phyloP scores from a whole-genome alignment of 2,113 vertebrate genomes.

The Andinoacara biseriatus region DNA sequence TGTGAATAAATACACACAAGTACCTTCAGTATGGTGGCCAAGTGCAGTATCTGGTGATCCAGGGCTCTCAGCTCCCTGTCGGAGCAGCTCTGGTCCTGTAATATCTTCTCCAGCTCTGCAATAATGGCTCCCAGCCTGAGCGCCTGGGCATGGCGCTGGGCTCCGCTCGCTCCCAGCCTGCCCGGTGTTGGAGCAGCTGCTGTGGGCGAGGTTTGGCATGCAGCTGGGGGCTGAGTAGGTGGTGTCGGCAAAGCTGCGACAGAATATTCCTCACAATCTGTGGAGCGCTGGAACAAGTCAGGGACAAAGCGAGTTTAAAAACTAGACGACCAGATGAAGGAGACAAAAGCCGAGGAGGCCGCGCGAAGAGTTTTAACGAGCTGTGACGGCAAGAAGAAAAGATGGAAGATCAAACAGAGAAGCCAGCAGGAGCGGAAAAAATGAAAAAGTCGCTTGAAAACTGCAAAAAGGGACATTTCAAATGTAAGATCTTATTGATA shows the following conservation, averaged over 20 bases:
- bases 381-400: neutral
- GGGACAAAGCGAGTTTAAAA: neutral
- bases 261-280: neutral
- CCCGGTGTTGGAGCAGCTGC: neutral
- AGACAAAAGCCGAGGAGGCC: neutral
- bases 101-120: conserved; percentile 78
- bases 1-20: neutral
- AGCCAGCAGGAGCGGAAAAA: neutral
- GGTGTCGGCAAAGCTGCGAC: neutral
- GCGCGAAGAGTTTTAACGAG: neutral
- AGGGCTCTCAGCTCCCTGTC: conserved; percentile 78
- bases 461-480: neutral
- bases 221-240: neutral
- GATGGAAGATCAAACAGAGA: neutral
- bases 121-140: conserved; percentile 71
- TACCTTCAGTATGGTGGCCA: conserved; percentile 88
- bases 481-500: neutral
- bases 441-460: neutral
- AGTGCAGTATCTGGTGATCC: conserved; percentile 80
- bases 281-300: conserved; percentile 29
- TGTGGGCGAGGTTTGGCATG: neutral
- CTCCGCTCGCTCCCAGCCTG: neutral
- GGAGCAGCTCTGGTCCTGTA: conserved; percentile 43
- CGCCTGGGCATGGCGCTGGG: conserved; percentile 50
- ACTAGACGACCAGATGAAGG: neutral